Percentiles rank a stretch among this genome's conserved stretches.
These are phyloP conservation scores for Anaspis maculata DNA, from an alignment of 2,888 invertebrate genomes.

Conservation along the genomic window DNA sequence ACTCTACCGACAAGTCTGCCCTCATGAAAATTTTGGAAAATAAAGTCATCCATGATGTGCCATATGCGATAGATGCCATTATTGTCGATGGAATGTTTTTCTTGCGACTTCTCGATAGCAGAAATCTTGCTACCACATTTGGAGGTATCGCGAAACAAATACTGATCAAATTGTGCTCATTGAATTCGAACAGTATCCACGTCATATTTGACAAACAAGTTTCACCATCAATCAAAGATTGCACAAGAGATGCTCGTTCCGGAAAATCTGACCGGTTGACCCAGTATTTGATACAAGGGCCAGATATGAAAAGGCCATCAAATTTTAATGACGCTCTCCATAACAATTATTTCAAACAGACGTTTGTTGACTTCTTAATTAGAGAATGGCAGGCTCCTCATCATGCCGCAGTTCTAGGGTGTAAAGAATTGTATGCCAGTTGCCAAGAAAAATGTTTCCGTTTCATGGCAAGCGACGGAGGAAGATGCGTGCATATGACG, in stretches of 20 bases:
- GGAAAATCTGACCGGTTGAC: no score
- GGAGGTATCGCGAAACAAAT: conserved; percentile 25
- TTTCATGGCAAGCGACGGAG: no score
- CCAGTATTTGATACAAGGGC: no score
- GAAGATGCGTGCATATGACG: no score
- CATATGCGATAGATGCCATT: conserved; percentile 17
- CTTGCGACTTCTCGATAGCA: conserved; percentile 20
- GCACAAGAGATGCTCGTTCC: no score
- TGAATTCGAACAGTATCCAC: conserved; percentile 21
- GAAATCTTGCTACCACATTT: conserved; percentile 23
- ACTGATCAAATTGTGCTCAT: conserved; percentile 23
- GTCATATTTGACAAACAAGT: conserved; percentile 29
- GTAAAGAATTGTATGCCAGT: background rate
- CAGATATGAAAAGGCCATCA: conserved; percentile 25
- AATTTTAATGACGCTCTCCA: conserved; percentile 26
- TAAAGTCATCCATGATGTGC: conserved; percentile 7
- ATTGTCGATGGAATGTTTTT: conserved; percentile 27
- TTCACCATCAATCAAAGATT: conserved; percentile 32
- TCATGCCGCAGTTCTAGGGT: background rate
- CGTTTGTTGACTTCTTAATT: conserved; percentile 25
- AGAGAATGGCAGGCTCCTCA: conserved; percentile 18
- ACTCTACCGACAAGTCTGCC: conserved; percentile 18
- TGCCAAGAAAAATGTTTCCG: background rate
- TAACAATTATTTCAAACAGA: conserved; percentile 29
- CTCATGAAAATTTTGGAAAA: conserved; percentile 8